These are phyloP conservation scores for Syndactyla subalaris DNA, from an alignment of 2,797 vertebrate species.

Conservation along the genomic window DNA sequence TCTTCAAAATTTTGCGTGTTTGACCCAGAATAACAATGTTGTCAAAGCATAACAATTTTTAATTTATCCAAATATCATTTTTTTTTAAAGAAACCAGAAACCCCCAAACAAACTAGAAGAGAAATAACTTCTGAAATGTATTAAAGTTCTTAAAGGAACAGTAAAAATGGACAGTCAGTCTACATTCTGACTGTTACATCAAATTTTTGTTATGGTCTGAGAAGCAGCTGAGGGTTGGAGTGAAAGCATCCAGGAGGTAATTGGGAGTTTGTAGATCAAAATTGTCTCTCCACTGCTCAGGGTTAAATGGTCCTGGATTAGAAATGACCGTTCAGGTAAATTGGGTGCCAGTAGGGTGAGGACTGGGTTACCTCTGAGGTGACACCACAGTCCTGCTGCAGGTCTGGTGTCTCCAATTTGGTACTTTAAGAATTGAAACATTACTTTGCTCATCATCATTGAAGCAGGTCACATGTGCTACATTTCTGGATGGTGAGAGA, in stretches of 20 bases:
- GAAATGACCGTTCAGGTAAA: neutral
- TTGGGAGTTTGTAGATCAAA: neutral
- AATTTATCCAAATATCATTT: neutral
- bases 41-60: neutral
- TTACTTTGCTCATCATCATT: neutral
- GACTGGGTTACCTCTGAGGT: neutral
- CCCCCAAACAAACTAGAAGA: neutral
- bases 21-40: neutral
- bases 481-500: neutral
- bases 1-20: neutral
- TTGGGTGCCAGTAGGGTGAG: neutral
- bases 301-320: neutral
- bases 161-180: neutral
- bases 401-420: neutral
- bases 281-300: neutral
- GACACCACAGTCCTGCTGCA: neutral
- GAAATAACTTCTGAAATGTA: neutral
- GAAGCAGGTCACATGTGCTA: neutral
- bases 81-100: neutral
- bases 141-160: neutral
- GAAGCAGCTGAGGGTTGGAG: neutral
- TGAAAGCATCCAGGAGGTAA: neutral
- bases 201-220: neutral
- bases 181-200: neutral
- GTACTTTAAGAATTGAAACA: neutral